phyloP scores from a whole-genome alignment of 2,797 vertebrate genomes.

The Oceanodroma leucorhoa region DNA sequence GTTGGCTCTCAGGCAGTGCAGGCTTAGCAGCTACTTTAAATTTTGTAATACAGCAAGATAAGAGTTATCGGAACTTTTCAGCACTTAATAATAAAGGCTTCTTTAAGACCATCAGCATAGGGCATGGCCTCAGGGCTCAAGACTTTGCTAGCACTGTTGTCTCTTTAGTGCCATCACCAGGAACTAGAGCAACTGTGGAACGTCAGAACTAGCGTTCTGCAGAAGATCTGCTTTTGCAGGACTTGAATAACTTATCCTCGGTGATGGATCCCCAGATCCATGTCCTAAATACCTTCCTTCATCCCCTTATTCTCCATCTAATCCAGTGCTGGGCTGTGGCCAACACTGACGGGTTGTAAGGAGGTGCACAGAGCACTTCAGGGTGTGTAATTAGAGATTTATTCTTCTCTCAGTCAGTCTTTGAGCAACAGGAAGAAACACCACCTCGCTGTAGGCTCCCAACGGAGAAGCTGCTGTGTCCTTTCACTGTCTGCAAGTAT shows the following conservation, averaged over 20 bases:
- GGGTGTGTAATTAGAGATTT: neutral
- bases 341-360: fast-evolving
- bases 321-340: neutral
- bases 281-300: neutral
- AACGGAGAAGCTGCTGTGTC: neutral
- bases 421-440: neutral
- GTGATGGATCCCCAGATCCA: neutral
- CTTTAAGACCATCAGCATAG: neutral
- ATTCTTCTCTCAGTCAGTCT: neutral
- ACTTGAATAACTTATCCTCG: neutral
- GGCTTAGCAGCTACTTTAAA: neutral
- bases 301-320: neutral
- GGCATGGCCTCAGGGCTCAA: neutral
- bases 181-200: neutral
- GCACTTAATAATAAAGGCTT: neutral
- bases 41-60: neutral
- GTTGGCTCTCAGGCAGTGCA: neutral
- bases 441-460: neutral
- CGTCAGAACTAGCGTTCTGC: neutral
- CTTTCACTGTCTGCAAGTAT: neutral
- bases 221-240: neutral
- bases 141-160: neutral
- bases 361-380: neutral
- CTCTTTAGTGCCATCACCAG: fast-evolving
- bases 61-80: neutral